Conservation (phyloP, 2,888 invertebrate species). For the Gisinianus flammeolus region DNA sequence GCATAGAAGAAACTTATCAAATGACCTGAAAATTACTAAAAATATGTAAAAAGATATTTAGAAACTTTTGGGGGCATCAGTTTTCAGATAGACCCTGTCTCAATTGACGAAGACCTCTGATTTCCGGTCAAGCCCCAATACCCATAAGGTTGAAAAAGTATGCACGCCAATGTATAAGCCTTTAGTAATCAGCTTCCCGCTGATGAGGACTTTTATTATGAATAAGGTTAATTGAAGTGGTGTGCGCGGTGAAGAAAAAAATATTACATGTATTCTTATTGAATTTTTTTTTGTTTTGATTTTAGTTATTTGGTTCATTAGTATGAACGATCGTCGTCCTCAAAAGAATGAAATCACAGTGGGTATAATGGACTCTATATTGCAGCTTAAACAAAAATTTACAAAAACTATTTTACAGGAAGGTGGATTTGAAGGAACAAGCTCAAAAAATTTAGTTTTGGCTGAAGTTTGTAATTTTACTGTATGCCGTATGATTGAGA, state of each 20-base stretch:
- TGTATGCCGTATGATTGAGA: slow-evolving; percentile 64
- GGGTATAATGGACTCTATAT: slow-evolving; percentile 67
- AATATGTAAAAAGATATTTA: no score
- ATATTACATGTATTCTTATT: slow-evolving; percentile 10
- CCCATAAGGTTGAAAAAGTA: no score
- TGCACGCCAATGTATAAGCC: no score
- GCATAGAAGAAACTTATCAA: no score
- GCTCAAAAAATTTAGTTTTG: slow-evolving; percentile 63
- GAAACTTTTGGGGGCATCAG: no score
- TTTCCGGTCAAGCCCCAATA: no score
- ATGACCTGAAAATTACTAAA: no score
- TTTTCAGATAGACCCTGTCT: no score
- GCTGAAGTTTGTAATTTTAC: slow-evolving; percentile 70
- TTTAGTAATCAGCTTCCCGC: no score
- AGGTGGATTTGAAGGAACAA: not conserved
- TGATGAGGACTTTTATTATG: no score
- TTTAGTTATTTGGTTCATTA: slow-evolving; percentile 66
- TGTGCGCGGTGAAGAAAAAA: slow-evolving; percentile 40
- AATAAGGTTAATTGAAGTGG: no score
- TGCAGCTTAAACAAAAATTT: slow-evolving; percentile 66
- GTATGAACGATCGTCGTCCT: slow-evolving; percentile 62
- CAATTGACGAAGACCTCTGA: no score
- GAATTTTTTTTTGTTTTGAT: slow-evolving; percentile 26
- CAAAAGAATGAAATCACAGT: slow-evolving; percentile 66
- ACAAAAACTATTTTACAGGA: slow-evolving; percentile 60